Conservation (phyloP, 1,140 invertebrate genomes). For the Drosophila navojoa region DNA sequence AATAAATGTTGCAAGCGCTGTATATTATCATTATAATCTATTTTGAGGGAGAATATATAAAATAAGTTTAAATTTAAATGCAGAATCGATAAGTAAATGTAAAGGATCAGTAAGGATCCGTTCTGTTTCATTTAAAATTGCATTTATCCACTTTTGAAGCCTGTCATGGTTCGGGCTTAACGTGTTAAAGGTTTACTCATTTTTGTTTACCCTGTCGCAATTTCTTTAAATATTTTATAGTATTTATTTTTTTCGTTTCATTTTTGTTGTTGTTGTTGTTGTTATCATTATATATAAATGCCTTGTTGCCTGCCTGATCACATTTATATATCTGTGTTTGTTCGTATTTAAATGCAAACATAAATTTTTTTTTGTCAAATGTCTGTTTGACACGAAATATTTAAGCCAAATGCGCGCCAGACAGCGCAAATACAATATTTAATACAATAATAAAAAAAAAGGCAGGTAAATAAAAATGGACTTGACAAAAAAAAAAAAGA, state of each 20-base stretch:
- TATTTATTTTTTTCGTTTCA: slow-evolving; percentile 40
- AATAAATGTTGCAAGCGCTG: not conserved
- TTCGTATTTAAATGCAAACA: slow-evolving; percentile 83
- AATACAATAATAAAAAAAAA: slow-evolving; percentile 44
- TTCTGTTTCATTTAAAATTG: too few relatives aligned
- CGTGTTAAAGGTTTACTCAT: not conserved
- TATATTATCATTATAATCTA: too few relatives aligned
- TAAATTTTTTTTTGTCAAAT: slow-evolving; percentile 84
- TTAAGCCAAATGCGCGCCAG: slow-evolving; percentile 76
- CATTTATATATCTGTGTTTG: slow-evolving; percentile 19
- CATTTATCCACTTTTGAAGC: not conserved
- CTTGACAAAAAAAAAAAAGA: slow-evolving; percentile 32
- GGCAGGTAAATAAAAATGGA: slow-evolving; percentile 43
- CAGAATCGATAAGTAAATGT: too few relatives aligned
- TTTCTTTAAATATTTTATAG: slow-evolving; percentile 51
- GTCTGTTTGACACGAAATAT: slow-evolving; percentile 83
- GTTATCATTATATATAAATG: slow-evolving; percentile 42
- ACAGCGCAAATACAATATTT: slow-evolving; percentile 64
- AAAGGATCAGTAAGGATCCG: too few relatives aligned
- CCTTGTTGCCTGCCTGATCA: slow-evolving; percentile 24
- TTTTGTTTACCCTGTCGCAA: slow-evolving; percentile 23
- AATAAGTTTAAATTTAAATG: too few relatives aligned
- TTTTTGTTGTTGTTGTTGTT: too few relatives aligned
- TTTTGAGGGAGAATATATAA: too few relatives aligned
- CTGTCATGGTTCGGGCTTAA: slow-evolving; percentile 1